A percentile compares a stretch with the other conserved stretches of the same genome.
Evolutionary conservation across 1,140 invertebrate genomes (phyloP).

Genomic region (Popillia japonica): DNA sequence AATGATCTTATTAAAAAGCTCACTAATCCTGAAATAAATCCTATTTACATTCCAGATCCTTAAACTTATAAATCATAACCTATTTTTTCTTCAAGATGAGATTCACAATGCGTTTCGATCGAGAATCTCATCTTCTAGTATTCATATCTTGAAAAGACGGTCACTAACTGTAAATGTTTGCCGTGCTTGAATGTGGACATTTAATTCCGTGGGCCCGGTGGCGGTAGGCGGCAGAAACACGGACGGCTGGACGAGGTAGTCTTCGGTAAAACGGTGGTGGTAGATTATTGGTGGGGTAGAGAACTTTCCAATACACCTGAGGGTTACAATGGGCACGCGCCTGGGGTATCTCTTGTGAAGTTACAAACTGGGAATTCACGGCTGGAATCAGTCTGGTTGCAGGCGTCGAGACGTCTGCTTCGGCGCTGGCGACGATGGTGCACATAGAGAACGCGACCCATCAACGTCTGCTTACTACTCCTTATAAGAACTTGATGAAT

Average conservation of each 20-base stretch:
- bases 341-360: slow-evolving; percentile 25
- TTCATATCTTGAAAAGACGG: neutral
- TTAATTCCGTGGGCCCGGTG: slow-evolving; percentile 17
- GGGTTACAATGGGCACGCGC: slow-evolving; percentile 32
- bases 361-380: slow-evolving; percentile 28
- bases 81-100: too few relatives aligned
- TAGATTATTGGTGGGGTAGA: slow-evolving; percentile 27
- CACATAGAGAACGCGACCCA: slow-evolving; percentile 20
- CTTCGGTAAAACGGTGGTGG: slow-evolving; percentile 25
- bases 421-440: neutral
- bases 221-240: slow-evolving; percentile 25
- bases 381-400: slow-evolving; percentile 13
- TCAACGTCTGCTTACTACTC: neutral
- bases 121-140: too few relatives aligned
- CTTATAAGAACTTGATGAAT: slow-evolving; percentile 15
- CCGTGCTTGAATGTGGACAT: neutral
- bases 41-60: too few relatives aligned
- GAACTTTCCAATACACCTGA: slow-evolving; percentile 29
- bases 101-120: too few relatives aligned
- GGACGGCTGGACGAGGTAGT: neutral
- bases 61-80: too few relatives aligned
- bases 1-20: too few relatives aligned
- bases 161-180: neutral
- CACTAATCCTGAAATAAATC: too few relatives aligned
- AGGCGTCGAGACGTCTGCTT: slow-evolving; percentile 24